Evolutionary conservation across 2,888 invertebrate species (phyloP), one percentile per base, ranked within the genome.

Genomic region (Eilema sororculum): DNA sequence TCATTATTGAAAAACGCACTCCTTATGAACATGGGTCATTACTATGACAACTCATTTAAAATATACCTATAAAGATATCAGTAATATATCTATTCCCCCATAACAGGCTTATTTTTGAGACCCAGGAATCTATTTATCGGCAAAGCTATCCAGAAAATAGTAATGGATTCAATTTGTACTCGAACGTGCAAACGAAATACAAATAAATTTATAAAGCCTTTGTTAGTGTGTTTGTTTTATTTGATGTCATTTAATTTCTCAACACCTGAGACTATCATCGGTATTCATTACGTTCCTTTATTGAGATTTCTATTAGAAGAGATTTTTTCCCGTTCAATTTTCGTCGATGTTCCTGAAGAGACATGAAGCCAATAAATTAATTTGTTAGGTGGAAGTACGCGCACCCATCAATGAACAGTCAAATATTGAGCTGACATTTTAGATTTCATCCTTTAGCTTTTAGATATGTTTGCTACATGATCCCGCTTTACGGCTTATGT

Each of bases 241-340:
- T 37, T 37, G 37, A 37, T 37, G 67, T 77, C 74, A 71, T 76
- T 61, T 65, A 68, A 73, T 73, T 73, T 76, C 60, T 67, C 71
- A 75, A 68, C 76, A 82, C 78, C 80, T 85, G 78, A 69, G 77
- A 72, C 73, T 63, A 65, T 69, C 71, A 73, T 67, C 72, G 67
- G 75, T 74, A 65, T 82, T 80, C 77, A 82, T 78, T 69, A 73
- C 65, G 60, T 69, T 68, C 71, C 72, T 71, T 75, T 65, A 67
- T 74, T 62, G 67, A 52, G n/a, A 52, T 9, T n/a, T 6, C 52
- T 52, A 52, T 52, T 8, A 52, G 72, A 72, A 75, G 52, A 77
- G 69, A 72, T 56, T 56, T 65, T 37, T 63, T 67, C 46, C 5
- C 46, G 20, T 63, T 69, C 60, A 28, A 56, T 68, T 73, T 73